Evolutionary conservation across 1,140 invertebrate species (phyloP).

Genomic region (Drosophila bocqueti): DNA sequence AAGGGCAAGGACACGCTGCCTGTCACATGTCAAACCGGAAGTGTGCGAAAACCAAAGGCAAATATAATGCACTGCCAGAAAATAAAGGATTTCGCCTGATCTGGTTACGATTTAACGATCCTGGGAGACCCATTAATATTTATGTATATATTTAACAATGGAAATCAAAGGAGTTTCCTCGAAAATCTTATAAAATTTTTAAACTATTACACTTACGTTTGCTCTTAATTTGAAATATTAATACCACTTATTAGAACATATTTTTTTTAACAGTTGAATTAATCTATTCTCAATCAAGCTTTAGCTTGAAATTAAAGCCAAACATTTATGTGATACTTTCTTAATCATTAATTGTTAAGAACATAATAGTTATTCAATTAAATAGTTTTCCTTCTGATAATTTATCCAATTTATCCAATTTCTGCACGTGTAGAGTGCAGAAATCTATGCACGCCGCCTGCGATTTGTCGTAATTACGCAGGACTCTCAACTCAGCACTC

Average conservation of each 20-base stretch:
- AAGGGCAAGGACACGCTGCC: constrained; percentile 59
- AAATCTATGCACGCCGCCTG: constrained; percentile 18
- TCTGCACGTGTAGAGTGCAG: constrained; percentile 7
- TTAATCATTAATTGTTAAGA: not conserved
- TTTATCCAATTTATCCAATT: not conserved
- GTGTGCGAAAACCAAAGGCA: constrained; percentile 69
- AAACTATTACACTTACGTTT: not conserved
- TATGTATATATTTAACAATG: not conserved
- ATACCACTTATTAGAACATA: not conserved
- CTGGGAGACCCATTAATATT: not conserved
- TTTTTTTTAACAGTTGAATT: not conserved
- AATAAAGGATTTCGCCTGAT: not conserved
- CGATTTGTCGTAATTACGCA: constrained; percentile 59
- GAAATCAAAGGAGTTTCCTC: not conserved
- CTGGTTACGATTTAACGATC: not conserved
- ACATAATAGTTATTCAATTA: not conserved
- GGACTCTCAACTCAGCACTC: constrained; percentile 23
- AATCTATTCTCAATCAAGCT: not conserved
- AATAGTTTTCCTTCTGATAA: too few species aligned
- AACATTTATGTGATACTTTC: not conserved
- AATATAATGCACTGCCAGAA: constrained; percentile 40
- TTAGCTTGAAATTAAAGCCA: not conserved
- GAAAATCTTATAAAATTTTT: not conserved
- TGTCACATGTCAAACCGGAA: constrained; percentile 84
- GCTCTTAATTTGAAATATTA: not conserved